Conservation (phyloP, 2,797 vertebrate genomes). For the Helostoma temminkii region DNA sequence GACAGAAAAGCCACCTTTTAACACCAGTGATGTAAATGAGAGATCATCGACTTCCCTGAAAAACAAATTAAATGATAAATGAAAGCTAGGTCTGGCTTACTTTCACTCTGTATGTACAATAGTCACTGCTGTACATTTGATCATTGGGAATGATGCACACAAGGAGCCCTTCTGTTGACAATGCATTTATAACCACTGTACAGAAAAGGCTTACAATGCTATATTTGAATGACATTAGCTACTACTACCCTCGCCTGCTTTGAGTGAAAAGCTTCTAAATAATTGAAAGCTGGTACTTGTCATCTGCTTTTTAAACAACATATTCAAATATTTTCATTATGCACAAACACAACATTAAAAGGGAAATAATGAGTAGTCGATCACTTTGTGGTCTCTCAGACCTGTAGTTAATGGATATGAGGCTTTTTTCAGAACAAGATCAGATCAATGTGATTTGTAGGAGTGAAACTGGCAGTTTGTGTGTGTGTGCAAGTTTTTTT, state of each 20-base stretch:
- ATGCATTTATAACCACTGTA: not conserved
- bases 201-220: slow-evolving; percentile 17
- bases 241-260: slow-evolving; percentile 4
- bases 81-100: not conserved
- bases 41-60: slow-evolving; percentile 4
- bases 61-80: not conserved
- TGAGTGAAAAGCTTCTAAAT: slow-evolving; percentile 18
- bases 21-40: slow-evolving; percentile 10
- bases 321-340: slow-evolving; percentile 44
- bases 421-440: slow-evolving; percentile 25
- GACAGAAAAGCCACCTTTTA: slow-evolving; percentile 14
- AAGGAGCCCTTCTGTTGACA: not conserved
- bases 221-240: slow-evolving; percentile 14
- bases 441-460: slow-evolving; percentile 24
- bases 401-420: slow-evolving; percentile 21
- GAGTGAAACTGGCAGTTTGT: not conserved
- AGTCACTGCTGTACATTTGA: slow-evolving; percentile 10
- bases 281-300: slow-evolving; percentile 30
- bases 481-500: too few species aligned
- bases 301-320: slow-evolving; percentile 43
- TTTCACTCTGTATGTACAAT: not conserved
- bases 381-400: slow-evolving; percentile 19
- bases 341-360: slow-evolving; percentile 46
- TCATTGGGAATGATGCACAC: slow-evolving; percentile 7
- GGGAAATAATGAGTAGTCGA: slow-evolving; percentile 52